Evolutionary conservation across 2,113 vertebrate genomes (phyloP).

Genomic region (Hippocampus zosterae): DNA sequence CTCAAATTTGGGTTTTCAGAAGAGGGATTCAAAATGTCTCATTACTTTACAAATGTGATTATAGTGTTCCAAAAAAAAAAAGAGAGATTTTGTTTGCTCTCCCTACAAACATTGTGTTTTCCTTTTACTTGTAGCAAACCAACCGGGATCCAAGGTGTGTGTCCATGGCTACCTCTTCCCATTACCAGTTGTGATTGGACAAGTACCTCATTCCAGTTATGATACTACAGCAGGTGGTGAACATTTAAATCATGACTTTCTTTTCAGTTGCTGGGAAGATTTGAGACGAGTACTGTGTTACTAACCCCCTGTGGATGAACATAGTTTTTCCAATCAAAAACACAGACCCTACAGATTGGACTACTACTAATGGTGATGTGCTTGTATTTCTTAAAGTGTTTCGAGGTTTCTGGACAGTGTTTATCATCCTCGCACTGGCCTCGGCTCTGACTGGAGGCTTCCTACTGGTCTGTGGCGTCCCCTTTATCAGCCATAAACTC

Average conservation of each 20-base stretch:
- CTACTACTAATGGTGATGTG: neutral
- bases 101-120: neutral
- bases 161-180: constrained; percentile 86
- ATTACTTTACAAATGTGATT: no score
- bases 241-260: neutral
- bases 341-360: neutral
- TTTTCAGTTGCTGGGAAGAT: neutral
- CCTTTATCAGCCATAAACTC: constrained; percentile 74
- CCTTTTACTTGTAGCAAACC: constrained; percentile 70
- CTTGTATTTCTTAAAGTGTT: constrained; percentile 72
- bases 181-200: constrained; percentile 77
- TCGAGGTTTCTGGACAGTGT: constrained; percentile 83
- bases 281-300: neutral
- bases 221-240: constrained; percentile 78
- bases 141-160: constrained; percentile 79
- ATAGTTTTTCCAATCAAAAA: neutral
- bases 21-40: no score
- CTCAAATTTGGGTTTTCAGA: no score
- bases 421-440: constrained; percentile 74
- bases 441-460: constrained; percentile 73
- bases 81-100: neutral
- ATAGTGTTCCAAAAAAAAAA: no score
- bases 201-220: constrained; percentile 78
- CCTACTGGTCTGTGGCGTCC: constrained; percentile 79
- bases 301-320: neutral